Evolutionary conservation across 2,888 invertebrate species (phyloP), one percentile per base, ranked within the genome.

Genomic region (Sarcophaga variegata): DNA sequence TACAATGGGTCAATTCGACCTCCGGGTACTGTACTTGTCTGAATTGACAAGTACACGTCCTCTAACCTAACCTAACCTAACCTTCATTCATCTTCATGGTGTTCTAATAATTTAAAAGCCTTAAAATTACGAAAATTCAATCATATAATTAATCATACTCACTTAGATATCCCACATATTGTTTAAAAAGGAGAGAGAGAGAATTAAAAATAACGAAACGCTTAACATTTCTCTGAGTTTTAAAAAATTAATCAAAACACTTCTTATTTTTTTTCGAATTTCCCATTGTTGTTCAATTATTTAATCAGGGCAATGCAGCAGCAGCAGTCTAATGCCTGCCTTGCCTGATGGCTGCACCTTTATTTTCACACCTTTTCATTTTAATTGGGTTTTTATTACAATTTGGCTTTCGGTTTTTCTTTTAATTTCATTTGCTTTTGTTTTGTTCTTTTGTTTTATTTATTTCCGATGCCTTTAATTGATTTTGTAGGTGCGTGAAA

Each of bases 311-410:
- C 17, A 54, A 54, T 54, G 14, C 22, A 37, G 12, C 71, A n/a
- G 71, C 71, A 59, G 22, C 66, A 77, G 20, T 22, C 8, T 45
- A 25, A 54, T 54, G 54, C 54, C 17, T 54, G 54, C 10, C 14
- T 54, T 17, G 54, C 17, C 17, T 17, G 5, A 0, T 22, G 37
- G 20, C 59, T 78, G 77, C 60, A 62, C 60, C 47, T 59, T 45
- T n/a, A 25, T n/a, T 47, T 78, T 69, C 69, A 78, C 77, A 78
- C 77, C 17, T 69, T 20, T 69, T 45, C 67, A 4, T 69, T 54
- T 45, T 78, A 67, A 78, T 67, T 78, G 67, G 69, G 67, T 78
- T 78, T 69, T 69, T 14, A 54, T 54, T 54, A 54, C 54, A 17
- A 54, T 54, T 54, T 54, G 17, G 54, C 17, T 54, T 54, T 54